These are phyloP conservation scores for Stenurella melanura DNA, from an alignment of 2,888 invertebrate species.

Conservation along the genomic window DNA sequence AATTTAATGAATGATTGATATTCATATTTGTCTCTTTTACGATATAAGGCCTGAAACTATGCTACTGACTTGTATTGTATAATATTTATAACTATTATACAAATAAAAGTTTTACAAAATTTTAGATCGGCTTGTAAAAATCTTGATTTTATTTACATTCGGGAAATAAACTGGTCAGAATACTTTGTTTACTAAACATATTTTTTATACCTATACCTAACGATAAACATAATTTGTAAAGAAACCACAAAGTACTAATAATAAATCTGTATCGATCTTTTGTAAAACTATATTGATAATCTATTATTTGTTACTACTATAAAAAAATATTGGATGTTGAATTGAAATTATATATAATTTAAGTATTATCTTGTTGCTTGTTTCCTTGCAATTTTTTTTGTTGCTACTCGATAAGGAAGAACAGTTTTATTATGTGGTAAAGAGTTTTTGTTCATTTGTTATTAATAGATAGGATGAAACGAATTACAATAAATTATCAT, in stretches of 20 bases:
- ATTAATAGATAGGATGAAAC: not conserved
- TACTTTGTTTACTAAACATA: too few species aligned
- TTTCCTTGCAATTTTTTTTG: not conserved
- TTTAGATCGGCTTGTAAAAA: too few species aligned
- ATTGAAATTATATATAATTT: not conserved
- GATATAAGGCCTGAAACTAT: too few species aligned
- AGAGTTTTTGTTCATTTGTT: not conserved
- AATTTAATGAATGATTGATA: too few species aligned
- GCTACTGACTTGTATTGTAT: too few species aligned
- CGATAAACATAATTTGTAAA: not conserved
- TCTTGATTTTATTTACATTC: too few species aligned
- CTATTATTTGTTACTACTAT: not conserved
- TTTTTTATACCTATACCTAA: too few species aligned
- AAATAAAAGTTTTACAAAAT: too few species aligned
- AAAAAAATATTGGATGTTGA: not conserved
- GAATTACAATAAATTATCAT: constrained; percentile 16
- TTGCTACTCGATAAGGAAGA: not conserved
- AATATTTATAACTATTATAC: too few species aligned
- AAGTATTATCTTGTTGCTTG: not conserved
- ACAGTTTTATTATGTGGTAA: not conserved
- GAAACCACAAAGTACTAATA: not conserved
- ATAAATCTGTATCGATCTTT: not conserved
- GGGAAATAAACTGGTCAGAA: too few species aligned
- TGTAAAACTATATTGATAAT: not conserved
- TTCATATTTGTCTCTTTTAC: too few species aligned